Conservation (phyloP, 2,113 vertebrate genomes). For the Phrynocephalus versicolor region DNA sequence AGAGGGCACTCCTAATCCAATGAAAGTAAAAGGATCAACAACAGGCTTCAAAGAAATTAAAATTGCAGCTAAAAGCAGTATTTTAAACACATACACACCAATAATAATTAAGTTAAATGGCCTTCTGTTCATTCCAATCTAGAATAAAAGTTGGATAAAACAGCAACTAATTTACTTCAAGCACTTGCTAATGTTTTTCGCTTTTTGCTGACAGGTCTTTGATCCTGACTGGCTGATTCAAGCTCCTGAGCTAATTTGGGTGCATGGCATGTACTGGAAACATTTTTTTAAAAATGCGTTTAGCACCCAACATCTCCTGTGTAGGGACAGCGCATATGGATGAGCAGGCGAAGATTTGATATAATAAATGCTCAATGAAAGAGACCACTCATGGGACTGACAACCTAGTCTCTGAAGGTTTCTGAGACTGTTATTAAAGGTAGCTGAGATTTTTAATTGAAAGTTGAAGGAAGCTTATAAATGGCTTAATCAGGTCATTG, state of each 20-base stretch:
- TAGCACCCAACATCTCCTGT: neutral
- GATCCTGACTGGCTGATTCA: conserved; percentile 11
- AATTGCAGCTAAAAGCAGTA: neutral
- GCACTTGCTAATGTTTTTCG: neutral
- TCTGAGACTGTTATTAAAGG: conserved; percentile 31
- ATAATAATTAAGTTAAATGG: neutral
- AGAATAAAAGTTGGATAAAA: conserved; percentile 24
- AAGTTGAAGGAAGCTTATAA: conserved; percentile 39
- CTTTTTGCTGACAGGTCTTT: conserved; percentile 11
- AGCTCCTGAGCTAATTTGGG: conserved; percentile 22
- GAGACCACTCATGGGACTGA: conserved; percentile 15
- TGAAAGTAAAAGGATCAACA: neutral
- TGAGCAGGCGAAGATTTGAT: neutral
- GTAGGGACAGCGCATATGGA: conserved; percentile 12
- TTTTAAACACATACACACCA: neutral
- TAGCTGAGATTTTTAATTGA: conserved; percentile 40
- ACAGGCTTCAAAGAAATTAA: neutral
- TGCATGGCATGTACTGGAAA: neutral
- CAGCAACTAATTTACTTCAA: conserved; percentile 23
- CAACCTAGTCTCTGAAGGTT: conserved; percentile 20
- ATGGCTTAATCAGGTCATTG: conserved; percentile 31
- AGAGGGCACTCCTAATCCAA: neutral
- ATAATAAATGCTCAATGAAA: neutral
- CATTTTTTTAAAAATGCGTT: neutral
- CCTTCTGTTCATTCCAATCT: conserved; percentile 32